Conservation (phyloP, 2,888 invertebrate species). For the Ectemnius lituratus region DNA sequence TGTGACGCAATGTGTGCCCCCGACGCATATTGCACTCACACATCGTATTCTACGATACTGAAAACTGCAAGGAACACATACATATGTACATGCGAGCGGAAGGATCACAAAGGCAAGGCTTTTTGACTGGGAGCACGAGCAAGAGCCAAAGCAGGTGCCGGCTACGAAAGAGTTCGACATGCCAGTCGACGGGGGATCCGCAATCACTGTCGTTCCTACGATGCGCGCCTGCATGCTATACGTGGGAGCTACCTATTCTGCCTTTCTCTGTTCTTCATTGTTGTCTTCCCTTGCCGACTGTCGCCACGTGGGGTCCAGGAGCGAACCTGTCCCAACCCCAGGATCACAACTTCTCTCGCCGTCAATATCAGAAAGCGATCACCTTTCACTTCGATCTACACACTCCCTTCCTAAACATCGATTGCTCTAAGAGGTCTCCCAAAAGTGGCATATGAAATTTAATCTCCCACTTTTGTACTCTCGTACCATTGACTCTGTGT, state of each 20-base stretch:
- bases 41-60: conserved; percentile 13
- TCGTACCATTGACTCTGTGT: no score
- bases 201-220: conserved; percentile 53
- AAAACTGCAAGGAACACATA: conserved; percentile 40
- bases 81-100: conserved; percentile 38
- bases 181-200: conserved; percentile 62
- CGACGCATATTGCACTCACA: conserved; percentile 27
- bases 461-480: neutral
- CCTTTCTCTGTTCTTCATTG: conserved; percentile 37
- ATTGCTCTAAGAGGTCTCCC: neutral
- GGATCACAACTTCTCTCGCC: neutral
- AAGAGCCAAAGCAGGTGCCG: conserved; percentile 64
- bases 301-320: conserved; percentile 31
- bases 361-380: neutral
- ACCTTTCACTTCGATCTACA: neutral
- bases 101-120: conserved; percentile 59
- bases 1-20: conserved; percentile 58
- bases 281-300: conserved; percentile 40
- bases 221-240: conserved; percentile 26
- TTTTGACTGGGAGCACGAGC: conserved; percentile 38
- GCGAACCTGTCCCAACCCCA: conserved; percentile 18
- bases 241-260: conserved; percentile 33
- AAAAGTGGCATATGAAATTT: neutral
- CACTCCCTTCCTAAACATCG: neutral
- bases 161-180: conserved; percentile 60